Base-by-base conservation (phyloP, 1,140 invertebrate species). In the Prorops nasuta region DNA sequence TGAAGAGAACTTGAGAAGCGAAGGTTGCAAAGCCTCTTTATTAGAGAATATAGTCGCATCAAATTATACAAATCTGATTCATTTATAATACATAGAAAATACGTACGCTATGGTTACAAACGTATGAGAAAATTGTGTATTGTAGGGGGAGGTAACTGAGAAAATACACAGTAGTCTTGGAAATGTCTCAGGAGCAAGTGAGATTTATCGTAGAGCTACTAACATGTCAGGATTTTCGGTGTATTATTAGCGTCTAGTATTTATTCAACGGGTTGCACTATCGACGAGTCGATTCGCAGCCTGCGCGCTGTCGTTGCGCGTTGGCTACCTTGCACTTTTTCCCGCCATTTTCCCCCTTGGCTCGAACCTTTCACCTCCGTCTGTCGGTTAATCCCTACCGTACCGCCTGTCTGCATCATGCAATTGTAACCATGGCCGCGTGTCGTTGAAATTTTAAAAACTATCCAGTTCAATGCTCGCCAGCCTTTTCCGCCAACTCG, bases 401-500 rank as follows among this genome's bases (percentile, higher is more conserved):
- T 41, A 32, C 10, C 24, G 16, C 19, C 21, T 8, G 9, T 17
- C 34, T 46, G 12, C 35, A 7, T 36, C 34, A 32, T n/a, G n/a
- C n/a, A n/a, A n/a, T n/a, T n/a, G n/a, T n/a, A n/a, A n/a, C n/a
- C n/a, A n/a, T n/a, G n/a, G 17, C 39, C 36, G 31, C 36, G 16
- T 48, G 10, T 34, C 39, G n/a, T 41, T 37, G n/a, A 39, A 47
- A 50, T 16, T 34, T 39, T 8, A 10, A 9, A 6, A 15, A 10
- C 37, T 57, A 24, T 37, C 52, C 9, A 4, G 34, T 32, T 57
- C 49, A 38, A 22, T 40, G 44, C 40, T 71, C 52, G 34, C 58
- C 43, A 3, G 62, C 63, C 19, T 63, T 61, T 35, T 79, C 76
- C 41, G 71, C 69, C 10, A 84, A 63, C 24, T 82, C 76, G 20